phyloP scores from a whole-genome alignment of 2,888 invertebrate genomes.

The Hydraecia micacea region DNA sequence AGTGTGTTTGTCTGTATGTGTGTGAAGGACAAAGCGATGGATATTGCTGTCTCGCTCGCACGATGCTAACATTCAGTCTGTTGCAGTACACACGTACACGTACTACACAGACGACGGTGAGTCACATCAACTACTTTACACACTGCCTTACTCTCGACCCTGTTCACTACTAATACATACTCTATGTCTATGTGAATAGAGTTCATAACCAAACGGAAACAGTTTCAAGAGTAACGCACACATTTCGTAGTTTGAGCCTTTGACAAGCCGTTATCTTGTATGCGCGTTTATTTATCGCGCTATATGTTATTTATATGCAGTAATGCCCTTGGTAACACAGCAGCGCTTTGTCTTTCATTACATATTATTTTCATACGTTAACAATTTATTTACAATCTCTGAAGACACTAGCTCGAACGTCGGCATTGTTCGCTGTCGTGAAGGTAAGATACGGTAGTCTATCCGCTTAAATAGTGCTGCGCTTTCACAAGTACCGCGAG shows the following conservation, averaged over 20 bases:
- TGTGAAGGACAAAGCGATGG: conserved; percentile 69
- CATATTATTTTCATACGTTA: conserved; percentile 35
- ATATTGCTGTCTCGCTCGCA: conserved; percentile 12
- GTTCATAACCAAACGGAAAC: background rate
- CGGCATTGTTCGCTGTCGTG: background rate
- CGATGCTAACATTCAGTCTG: conserved; percentile 44
- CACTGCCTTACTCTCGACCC: conserved; percentile 32
- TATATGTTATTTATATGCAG: conserved; percentile 9
- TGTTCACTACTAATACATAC: background rate
- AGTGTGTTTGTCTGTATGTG: conserved; percentile 23
- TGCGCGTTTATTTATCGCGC: conserved; percentile 24
- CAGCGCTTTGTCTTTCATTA: conserved; percentile 79
- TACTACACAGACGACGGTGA: conserved; percentile 74
- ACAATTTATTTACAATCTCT: background rate
- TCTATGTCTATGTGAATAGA: background rate
- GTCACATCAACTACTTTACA: conserved; percentile 48
- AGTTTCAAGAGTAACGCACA: conserved; percentile 42
- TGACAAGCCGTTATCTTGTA: conserved; percentile 15
- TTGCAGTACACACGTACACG: conserved; percentile 74
- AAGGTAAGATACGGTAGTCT: conserved; percentile 17
- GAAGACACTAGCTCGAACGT: conserved; percentile 14
- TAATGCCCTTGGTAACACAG: conserved; percentile 24
- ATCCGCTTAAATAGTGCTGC: conserved; percentile 6
- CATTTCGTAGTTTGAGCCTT: conserved; percentile 32
- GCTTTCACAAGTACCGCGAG: background rate